phyloP scores from a whole-genome alignment of 2,797 vertebrate genomes.

The Ptychadena robeensis region DNA sequence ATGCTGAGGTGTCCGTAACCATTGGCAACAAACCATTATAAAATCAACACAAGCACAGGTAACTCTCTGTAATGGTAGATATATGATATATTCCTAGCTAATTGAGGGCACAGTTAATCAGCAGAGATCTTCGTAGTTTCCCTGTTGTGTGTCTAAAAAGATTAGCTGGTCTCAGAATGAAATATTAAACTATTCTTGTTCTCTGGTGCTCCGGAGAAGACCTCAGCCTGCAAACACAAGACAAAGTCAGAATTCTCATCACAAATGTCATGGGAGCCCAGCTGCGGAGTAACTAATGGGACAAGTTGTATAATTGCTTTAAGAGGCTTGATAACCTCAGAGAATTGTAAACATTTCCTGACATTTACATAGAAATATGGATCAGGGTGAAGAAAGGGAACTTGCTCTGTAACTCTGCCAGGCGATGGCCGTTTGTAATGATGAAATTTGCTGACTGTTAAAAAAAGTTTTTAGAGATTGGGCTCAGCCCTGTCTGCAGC shows the following conservation, averaged over 20 bases:
- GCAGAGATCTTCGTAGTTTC: neutral
- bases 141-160: neutral
- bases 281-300: neutral
- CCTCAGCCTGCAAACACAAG: slow-evolving; percentile 1
- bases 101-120: neutral
- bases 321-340: neutral
- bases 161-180: neutral
- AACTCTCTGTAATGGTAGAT: neutral
- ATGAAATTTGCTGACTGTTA: slow-evolving; percentile 19
- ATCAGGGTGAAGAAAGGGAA: neutral
- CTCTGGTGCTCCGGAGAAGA: neutral
- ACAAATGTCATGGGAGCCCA: slow-evolving; percentile 51
- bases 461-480: slow-evolving; percentile 1
- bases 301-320: neutral
- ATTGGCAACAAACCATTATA: neutral
- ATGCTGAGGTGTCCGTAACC: no score
- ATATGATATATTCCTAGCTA: neutral
- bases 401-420: neutral
- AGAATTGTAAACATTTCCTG: slow-evolving; percentile 31
- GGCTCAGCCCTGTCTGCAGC: slow-evolving; percentile 2
- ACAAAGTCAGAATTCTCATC: slow-evolving; percentile 13
- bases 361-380: slow-evolving; percentile 26
- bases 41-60: neutral
- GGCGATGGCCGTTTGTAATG: neutral
- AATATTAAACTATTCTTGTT: neutral